A percentile compares a stretch with the other conserved stretches of the same genome.
Evolutionary conservation across 2,797 vertebrate species (phyloP).

Genomic region (Halcyon chelicuti): DNA sequence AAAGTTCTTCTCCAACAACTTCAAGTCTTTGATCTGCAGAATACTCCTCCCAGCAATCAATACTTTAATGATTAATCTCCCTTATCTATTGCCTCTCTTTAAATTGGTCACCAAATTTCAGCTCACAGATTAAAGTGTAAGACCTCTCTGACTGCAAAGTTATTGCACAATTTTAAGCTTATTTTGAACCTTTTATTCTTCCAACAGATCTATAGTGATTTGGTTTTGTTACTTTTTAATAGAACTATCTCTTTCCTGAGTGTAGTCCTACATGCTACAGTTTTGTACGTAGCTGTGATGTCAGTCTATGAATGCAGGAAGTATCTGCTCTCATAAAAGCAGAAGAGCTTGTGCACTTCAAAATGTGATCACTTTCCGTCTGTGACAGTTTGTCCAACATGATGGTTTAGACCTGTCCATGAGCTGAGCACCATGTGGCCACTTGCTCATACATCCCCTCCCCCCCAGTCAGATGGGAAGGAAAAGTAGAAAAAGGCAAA

Average conservation of each 20-base stretch:
- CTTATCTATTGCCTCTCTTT: background rate
- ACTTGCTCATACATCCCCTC: no score
- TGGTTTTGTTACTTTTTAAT: background rate
- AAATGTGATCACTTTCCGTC: background rate
- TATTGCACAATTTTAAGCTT: background rate
- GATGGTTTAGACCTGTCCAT: no score
- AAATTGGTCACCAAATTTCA: background rate
- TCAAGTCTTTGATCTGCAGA: background rate
- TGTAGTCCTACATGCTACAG: background rate
- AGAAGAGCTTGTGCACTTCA: background rate
- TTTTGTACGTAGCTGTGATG: background rate
- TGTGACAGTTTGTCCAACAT: background rate
- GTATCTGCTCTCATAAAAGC: background rate
- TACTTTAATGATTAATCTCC: conserved; percentile 10
- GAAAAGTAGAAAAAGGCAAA: no score
- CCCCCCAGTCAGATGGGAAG: no score
- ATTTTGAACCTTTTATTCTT: background rate
- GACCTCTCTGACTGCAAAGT: background rate
- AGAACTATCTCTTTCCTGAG: background rate
- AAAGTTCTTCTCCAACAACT: background rate
- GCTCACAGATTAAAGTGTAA: background rate
- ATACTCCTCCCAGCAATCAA: background rate
- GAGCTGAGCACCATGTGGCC: no score
- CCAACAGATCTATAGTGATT: background rate
- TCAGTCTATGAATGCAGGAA: background rate